phyloP scores from a whole-genome alignment of 2,888 invertebrate species.

The Bellardia bayeri region DNA sequence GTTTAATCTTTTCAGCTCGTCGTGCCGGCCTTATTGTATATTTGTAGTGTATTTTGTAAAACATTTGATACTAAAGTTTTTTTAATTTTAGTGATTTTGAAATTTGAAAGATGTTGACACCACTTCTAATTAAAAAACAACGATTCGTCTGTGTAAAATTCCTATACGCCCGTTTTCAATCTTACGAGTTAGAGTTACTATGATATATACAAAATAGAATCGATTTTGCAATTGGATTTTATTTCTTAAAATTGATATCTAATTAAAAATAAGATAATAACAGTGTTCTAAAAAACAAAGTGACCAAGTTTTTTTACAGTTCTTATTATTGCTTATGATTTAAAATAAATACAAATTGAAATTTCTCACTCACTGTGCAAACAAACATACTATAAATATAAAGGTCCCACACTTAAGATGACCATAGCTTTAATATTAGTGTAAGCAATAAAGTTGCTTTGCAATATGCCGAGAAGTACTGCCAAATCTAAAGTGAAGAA shows the following conservation, averaged over 20 bases:
- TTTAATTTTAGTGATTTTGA: not conserved
- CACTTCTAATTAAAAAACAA: constrained; percentile 40
- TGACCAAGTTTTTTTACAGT: not conserved
- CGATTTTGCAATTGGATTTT: constrained; percentile 79
- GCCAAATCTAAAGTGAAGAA: constrained; percentile 65
- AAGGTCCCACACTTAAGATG: constrained; percentile 41
- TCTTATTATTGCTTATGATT: not conserved
- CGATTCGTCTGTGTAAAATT: constrained; percentile 65
- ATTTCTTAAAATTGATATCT: constrained; percentile 75
- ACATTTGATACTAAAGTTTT: not conserved
- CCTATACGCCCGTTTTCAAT: constrained; percentile 69
- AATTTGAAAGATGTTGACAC: too few species aligned
- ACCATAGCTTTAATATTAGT: constrained; percentile 39
- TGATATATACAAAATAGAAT: constrained; percentile 82
- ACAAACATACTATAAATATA: not conserved
- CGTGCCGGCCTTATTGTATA: too few species aligned
- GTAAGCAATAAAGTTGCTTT: constrained; percentile 62
- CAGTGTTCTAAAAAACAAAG: not conserved
- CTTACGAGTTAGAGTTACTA: constrained; percentile 64
- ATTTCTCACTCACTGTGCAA: not conserved
- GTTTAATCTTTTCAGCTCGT: too few species aligned
- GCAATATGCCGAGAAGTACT: constrained; percentile 67
- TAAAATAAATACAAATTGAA: not conserved
- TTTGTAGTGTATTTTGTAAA: not conserved
- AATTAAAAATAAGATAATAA: not conserved